Evolutionary conservation across 2,888 invertebrate species (phyloP), one percentile per base, ranked within the genome.

Genomic region (Macaria notata): DNA sequence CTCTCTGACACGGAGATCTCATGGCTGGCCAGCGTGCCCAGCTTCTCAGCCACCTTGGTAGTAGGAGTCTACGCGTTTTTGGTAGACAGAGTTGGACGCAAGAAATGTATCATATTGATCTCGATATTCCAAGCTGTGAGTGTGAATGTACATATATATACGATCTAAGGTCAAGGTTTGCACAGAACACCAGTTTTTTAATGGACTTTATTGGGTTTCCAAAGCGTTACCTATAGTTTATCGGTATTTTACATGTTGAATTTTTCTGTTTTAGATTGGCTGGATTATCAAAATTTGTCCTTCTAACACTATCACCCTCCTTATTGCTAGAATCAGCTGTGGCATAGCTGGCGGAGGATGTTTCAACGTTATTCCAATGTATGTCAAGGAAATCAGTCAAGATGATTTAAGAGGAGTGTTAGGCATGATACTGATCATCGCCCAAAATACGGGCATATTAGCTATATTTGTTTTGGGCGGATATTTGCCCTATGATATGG

Each of bases 301-400:
- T 0, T 56, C 71, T 0, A 72, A 64, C 33, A 57, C 65, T 0
- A 54, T 59, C 8, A 72, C 63, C 19, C 71, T 85, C 0, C 66
- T 83, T 0, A n/a, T 75, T 8, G 76, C 83, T 0, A 73, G 83
- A 59, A 45, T 73, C 3, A 65, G 71, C 19, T 63, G 65, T n/a
- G 85, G 85, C 0, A 31, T 84, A 4, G 72, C 72, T 0, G 71
- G 72, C 3, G 81, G 76, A 2, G 84, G 81, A 0, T 74, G 77
- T 49, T 84, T 78, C 55, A 78, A 70, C 31, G 64, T 79, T 0
- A 58, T 79, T 0, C 81, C 84, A 0, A 76, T 84, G 65, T 84
- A 84, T 55, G 58, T 80, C 0, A 81, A 81, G 48, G 84, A 84
- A 59, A 81, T 84, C 30, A 76, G 82, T 43, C 74, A 83, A 49